Evolutionary conservation across 2,888 invertebrate species (phyloP).

Genomic region (Octodonta nipae): DNA sequence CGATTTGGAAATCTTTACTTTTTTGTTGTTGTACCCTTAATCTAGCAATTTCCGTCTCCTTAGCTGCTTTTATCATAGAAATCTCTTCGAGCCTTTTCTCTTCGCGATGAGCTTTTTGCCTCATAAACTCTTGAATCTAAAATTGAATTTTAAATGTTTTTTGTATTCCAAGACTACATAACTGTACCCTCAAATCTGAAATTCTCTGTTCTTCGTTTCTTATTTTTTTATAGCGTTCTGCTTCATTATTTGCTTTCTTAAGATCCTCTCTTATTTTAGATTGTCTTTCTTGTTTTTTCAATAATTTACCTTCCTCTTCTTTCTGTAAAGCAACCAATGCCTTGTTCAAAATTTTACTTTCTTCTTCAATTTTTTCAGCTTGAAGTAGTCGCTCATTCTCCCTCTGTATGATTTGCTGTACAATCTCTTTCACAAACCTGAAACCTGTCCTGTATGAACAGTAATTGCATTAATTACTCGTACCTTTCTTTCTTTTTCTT

Average conservation of each 20-base stretch:
- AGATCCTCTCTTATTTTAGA: slow-evolving; percentile 45
- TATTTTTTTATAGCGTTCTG: slow-evolving; percentile 46
- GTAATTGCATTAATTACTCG: too few relatives aligned
- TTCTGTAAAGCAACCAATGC: slow-evolving; percentile 51
- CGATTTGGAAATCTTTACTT: slow-evolving; percentile 38
- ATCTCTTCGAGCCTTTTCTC: slow-evolving; percentile 41
- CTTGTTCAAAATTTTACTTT: slow-evolving; percentile 48
- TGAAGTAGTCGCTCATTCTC: slow-evolving; percentile 43
- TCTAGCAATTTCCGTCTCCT: slow-evolving; percentile 47
- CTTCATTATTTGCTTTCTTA: slow-evolving; percentile 47
- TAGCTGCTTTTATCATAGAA: slow-evolving; percentile 41
- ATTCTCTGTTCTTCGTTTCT: slow-evolving; percentile 54
- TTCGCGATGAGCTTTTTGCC: slow-evolving; percentile 48
- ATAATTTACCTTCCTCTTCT: slow-evolving; percentile 46
- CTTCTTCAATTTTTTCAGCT: slow-evolving; percentile 54
- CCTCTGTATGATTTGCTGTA: slow-evolving; percentile 40
- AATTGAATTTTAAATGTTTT: too few relatives aligned
- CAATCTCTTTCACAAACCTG: slow-evolving; percentile 28
- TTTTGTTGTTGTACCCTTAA: slow-evolving; percentile 40
- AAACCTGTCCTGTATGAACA: too few relatives aligned
- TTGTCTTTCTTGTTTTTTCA: slow-evolving; percentile 41
- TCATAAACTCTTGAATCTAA: slow-evolving; percentile 51
- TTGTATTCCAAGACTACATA: too few relatives aligned
- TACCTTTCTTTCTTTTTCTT: slow-evolving; percentile 24
- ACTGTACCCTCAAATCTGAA: slow-evolving; percentile 49